Conservation (phyloP, 2,888 invertebrate species). For the Mesopsocus fuscifrons region DNA sequence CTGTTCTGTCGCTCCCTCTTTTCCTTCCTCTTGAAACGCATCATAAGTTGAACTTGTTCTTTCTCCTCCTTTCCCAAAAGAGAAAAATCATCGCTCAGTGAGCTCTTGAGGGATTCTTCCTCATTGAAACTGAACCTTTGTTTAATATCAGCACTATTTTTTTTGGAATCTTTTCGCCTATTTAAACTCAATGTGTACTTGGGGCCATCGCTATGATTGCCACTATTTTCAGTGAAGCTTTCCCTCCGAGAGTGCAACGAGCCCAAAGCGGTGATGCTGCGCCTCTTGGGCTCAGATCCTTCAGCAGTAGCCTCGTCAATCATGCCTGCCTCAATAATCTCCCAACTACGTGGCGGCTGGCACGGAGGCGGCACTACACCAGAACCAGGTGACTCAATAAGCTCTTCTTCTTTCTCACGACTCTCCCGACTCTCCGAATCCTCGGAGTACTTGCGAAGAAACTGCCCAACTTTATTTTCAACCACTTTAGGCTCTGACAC, state of each 20-base stretch:
- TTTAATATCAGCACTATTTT: conserved; percentile 10
- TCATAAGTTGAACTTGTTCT: background rate
- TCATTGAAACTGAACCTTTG: conserved; percentile 13
- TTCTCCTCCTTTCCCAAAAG: background rate
- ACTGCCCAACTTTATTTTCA: background rate
- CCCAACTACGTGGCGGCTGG: conserved; percentile 22
- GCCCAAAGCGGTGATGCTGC: conserved; percentile 18
- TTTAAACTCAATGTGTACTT: conserved; percentile 8
- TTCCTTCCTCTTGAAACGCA: background rate
- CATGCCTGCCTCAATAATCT: conserved; percentile 21
- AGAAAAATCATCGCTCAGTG: conserved; percentile 7
- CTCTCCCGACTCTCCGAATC: conserved; percentile 15
- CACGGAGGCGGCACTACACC: conserved; percentile 22
- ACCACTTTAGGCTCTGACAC: background rate
- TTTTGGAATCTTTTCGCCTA: conserved; percentile 2
- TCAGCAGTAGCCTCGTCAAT: conserved; percentile 16
- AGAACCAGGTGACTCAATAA: conserved; percentile 18
- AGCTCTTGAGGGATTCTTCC: conserved; percentile 11
- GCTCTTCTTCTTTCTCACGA: conserved; percentile 13
- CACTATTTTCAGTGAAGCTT: conserved; percentile 15
- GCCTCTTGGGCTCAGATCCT: conserved; percentile 16
- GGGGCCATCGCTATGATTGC: conserved; percentile 1
- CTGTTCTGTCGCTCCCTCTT: background rate
- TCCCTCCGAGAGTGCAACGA: conserved; percentile 17
- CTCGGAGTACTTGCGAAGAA: conserved; percentile 1